A percentile compares a stretch with the other conserved stretches of the same genome.
Conservation (phyloP, 2,888 invertebrate genomes). For the Diabrotica balteata region DNA sequence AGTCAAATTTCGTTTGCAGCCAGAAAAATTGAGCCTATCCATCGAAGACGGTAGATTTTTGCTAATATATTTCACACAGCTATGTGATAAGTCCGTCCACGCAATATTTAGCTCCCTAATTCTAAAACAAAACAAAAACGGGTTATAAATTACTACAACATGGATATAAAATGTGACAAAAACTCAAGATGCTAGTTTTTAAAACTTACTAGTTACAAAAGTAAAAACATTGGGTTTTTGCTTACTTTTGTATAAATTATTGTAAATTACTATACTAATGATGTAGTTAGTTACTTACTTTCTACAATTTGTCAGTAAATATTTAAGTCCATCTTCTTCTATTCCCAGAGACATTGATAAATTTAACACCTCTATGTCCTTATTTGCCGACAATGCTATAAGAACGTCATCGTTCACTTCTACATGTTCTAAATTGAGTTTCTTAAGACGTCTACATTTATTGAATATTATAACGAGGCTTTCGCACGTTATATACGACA, state of each 20-base stretch:
- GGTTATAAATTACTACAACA: not conserved
- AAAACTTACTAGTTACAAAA: too few relatives aligned
- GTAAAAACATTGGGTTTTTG: too few relatives aligned
- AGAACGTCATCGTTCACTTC: slow-evolving; percentile 71
- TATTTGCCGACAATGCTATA: slow-evolving; percentile 71
- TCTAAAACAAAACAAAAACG: slow-evolving; percentile 58
- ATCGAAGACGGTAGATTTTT: slow-evolving; percentile 69
- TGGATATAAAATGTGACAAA: too few relatives aligned
- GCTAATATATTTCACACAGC: slow-evolving; percentile 69
- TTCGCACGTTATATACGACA: slow-evolving; percentile 70
- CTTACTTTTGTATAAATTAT: not conserved
- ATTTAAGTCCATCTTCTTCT: slow-evolving; percentile 68
- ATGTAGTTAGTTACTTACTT: slow-evolving; percentile 58
- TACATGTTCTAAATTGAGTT: slow-evolving; percentile 85
- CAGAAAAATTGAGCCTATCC: slow-evolving; percentile 81
- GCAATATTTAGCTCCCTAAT: slow-evolving; percentile 78
- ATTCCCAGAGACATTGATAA: slow-evolving; percentile 82
- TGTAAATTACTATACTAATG: not conserved
- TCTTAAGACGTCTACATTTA: slow-evolving; percentile 75
- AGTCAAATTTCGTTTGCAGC: slow-evolving; percentile 77
- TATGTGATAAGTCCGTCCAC: slow-evolving; percentile 76
- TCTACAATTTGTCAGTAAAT: slow-evolving; percentile 68
- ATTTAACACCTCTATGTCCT: slow-evolving; percentile 79
- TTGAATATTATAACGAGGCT: slow-evolving; percentile 68
- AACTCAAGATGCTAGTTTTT: too few relatives aligned